Percentiles rank a stretch among this genome's conserved stretches.
These are phyloP conservation scores for Tolmerus cingulatus DNA, from an alignment of 2,888 invertebrate genomes.

Conservation along the genomic window DNA sequence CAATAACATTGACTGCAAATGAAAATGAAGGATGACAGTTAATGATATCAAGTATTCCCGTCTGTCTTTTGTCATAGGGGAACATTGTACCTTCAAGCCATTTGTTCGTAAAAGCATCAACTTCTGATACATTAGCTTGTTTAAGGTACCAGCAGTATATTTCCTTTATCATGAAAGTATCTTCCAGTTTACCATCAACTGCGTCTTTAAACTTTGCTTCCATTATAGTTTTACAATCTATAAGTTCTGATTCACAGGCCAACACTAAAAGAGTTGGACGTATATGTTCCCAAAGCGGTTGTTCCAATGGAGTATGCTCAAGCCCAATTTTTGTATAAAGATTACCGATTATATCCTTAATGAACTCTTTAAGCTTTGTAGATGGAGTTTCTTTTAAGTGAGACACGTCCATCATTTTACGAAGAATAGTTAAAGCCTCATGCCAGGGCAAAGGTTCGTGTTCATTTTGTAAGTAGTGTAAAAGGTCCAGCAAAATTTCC, in stretches of 20 bases:
- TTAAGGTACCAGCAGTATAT: neutral
- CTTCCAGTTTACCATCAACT: neutral
- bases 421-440: neutral
- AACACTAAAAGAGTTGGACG: neutral
- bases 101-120: neutral
- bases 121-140: neutral
- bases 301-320: neutral
- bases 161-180: neutral
- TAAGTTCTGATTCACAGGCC: neutral
- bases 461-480: neutral
- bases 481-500: neutral
- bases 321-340: neutral
- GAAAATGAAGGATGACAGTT: neutral
- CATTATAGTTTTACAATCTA: neutral
- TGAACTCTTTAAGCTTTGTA: neutral
- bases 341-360: neutral
- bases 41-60: neutral
- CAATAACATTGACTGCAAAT: neutral
- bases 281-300: neutral
- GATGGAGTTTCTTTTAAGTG: neutral
- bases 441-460: slow-evolving; percentile 62
- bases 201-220: neutral
- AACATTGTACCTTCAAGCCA: neutral
- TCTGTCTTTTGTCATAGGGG: neutral
- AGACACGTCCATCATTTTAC: neutral